phyloP scores from a whole-genome alignment of 2,113 vertebrate genomes.

The Prionailurus viverrinus region DNA sequence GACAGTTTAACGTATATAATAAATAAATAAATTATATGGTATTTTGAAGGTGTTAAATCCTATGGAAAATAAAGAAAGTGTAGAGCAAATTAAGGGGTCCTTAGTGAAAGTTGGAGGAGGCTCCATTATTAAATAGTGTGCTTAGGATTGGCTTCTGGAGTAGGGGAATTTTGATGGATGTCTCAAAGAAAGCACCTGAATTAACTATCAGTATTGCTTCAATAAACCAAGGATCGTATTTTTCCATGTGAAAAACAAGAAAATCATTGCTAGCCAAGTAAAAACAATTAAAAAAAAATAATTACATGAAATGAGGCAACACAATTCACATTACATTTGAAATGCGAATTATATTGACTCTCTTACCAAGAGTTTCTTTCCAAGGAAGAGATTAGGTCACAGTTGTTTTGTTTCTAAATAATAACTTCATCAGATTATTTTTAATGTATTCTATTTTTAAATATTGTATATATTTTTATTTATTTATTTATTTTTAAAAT shows the following conservation, averaged over 20 bases:
- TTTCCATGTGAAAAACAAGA: conserved; percentile 3
- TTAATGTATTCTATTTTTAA: background rate
- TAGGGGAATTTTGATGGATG: background rate
- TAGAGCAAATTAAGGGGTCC: background rate
- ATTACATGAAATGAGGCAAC: background rate
- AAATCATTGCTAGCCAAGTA: background rate
- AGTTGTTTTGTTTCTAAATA: background rate
- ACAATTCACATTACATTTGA: background rate
- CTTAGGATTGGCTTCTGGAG: background rate
- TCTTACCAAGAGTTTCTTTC: conserved; percentile 55
- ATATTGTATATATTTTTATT: background rate
- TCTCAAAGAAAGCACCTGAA: background rate
- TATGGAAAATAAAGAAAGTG: background rate
- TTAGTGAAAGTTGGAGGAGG: background rate
- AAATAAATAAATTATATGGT: background rate
- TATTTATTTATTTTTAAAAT: no score
- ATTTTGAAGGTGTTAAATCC: background rate
- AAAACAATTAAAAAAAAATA: conserved; percentile 53
- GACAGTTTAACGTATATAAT: background rate
- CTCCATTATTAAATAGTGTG: background rate
- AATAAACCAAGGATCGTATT: background rate
- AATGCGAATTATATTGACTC: conserved; percentile 57
- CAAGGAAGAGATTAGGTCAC: background rate
- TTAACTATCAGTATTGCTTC: background rate
- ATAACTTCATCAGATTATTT: background rate